Conservation (phyloP, 1,140 invertebrate species). For the Rhopalosiphum padi region DNA sequence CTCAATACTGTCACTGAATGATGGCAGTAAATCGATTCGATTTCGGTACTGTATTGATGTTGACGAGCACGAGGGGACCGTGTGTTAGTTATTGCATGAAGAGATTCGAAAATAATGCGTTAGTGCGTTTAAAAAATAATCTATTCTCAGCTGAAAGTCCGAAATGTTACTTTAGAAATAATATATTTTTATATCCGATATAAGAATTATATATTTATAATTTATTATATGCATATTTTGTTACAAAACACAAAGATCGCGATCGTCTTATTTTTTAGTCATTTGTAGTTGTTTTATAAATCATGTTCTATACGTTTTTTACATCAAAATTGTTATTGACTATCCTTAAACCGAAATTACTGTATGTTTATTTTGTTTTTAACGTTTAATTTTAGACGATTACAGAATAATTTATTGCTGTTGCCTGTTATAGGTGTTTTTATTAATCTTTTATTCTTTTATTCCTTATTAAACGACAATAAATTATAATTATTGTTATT, state of each 20-base stretch:
- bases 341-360: background rate
- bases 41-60: background rate
- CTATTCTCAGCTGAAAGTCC: background rate
- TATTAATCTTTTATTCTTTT: background rate
- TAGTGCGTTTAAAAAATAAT: background rate
- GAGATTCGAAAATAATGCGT: background rate
- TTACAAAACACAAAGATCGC: background rate
- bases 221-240: background rate
- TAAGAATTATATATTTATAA: background rate
- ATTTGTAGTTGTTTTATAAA: background rate
- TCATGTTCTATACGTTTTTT: background rate
- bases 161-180: background rate
- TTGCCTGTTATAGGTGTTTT: background rate
- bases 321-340: background rate
- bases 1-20: background rate
- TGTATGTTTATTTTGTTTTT: conserved; percentile 1
- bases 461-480: background rate
- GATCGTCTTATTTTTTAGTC: background rate
- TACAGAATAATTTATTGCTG: background rate
- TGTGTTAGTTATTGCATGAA: background rate
- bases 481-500: background rate
- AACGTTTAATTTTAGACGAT: background rate
- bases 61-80: too few relatives aligned
- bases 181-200: background rate
- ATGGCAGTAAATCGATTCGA: background rate